phyloP scores from a whole-genome alignment of 2,888 invertebrate genomes.

The Cataglyphis rosenhaueri region DNA sequence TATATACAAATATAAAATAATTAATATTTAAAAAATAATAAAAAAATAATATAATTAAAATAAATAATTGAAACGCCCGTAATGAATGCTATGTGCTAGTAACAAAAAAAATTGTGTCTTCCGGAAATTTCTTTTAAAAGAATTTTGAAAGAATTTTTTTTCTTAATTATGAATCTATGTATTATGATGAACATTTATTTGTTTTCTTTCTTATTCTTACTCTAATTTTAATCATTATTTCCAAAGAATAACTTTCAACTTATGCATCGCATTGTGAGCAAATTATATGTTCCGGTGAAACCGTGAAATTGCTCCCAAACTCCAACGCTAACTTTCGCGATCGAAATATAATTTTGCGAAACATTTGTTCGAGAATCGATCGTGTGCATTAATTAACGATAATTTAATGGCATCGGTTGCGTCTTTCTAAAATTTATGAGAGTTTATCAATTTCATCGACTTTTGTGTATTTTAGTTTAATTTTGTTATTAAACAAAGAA shows the following conservation, averaged over 20 bases:
- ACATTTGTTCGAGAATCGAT: conserved; percentile 56
- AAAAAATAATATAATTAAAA: not conserved
- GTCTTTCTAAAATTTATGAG: conserved; percentile 48
- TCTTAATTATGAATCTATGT: conserved; percentile 1
- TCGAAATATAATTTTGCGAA: conserved; percentile 48
- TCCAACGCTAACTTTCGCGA: conserved; percentile 31
- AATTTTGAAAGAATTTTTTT: not conserved
- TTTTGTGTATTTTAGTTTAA: conserved; percentile 22
- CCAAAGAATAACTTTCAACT: conserved; percentile 32
- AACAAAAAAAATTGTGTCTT: not conserved
- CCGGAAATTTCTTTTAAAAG: not conserved
- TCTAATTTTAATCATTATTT: conserved; percentile 18
- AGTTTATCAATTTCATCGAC: conserved; percentile 31
- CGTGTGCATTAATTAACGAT: conserved; percentile 63
- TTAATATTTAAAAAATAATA: not conserved
- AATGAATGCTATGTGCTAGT: not conserved
- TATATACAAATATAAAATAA: not conserved
- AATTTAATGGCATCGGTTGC: conserved; percentile 38
- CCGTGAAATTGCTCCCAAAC: conserved; percentile 46
- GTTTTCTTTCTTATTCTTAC: conserved; percentile 15
- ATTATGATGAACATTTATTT: conserved; percentile 15
- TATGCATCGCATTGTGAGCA: conserved; percentile 35
- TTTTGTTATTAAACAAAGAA: conserved; percentile 14
- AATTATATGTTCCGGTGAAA: conserved; percentile 48
- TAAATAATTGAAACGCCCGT: not conserved